phyloP scores from a whole-genome alignment of 2,888 invertebrate genomes.

The Flexamia atlantica region DNA sequence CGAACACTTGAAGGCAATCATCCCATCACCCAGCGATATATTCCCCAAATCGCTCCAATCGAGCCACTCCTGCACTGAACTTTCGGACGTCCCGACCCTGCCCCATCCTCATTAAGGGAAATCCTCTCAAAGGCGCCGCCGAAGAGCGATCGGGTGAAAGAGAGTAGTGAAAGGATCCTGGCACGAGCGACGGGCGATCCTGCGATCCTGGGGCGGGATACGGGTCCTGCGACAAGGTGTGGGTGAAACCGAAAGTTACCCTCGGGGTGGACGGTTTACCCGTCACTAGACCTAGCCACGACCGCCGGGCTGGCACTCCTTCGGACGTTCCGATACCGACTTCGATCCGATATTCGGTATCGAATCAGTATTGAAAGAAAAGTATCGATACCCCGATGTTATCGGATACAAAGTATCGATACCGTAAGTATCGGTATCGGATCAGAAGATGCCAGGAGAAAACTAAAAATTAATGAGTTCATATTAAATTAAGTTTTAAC shows the following conservation, averaged over 20 bases:
- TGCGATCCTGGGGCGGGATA: neutral
- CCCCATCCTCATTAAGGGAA: conserved; percentile 11
- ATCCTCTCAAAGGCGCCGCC: conserved; percentile 18
- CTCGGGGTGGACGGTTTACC: neutral
- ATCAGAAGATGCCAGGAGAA: no score
- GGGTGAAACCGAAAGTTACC: conserved; percentile 34
- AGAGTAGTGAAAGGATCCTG: neutral
- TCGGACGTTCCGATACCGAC: no score
- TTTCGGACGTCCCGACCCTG: conserved; percentile 11
- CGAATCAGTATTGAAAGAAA: no score
- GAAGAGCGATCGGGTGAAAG: neutral
- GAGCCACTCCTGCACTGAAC: conserved; percentile 13
- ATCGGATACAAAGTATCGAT: no score
- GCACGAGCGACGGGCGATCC: neutral
- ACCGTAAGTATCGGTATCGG: no score
- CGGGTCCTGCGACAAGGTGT: no score
- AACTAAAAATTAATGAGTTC: no score
- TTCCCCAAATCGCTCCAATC: conserved; percentile 4
- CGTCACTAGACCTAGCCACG: neutral
- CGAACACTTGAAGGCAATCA: no score
- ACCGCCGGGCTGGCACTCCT: neutral
- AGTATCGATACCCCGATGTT: no score
- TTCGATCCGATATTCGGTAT: no score
- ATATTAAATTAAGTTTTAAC: no score
- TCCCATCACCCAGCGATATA: no score